Conservation (phyloP, 37 sponge, comb jelly and placozoan genomes). For the Crambe crambe region DNA sequence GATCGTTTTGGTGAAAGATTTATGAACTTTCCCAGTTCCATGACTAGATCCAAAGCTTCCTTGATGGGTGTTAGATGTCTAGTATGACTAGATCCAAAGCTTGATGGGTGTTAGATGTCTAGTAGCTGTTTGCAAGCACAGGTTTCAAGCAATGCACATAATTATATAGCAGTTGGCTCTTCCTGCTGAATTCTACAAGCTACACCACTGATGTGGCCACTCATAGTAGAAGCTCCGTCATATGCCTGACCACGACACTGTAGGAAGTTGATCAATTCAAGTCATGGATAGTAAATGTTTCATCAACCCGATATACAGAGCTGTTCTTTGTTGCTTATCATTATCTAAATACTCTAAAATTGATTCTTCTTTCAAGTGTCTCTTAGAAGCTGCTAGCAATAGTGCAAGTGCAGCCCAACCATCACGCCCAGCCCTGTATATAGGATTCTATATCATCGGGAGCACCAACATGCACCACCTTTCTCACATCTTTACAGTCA, state of each 20-base stretch:
- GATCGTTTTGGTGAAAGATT: constrained; percentile 58
- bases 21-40: constrained; percentile 32
- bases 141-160: constrained; percentile 43
- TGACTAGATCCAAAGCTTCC: constrained; percentile 49
- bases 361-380: too few species aligned
- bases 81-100: too few species aligned
- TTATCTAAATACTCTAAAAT: too few species aligned
- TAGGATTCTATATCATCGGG: too few species aligned
- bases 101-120: too few species aligned
- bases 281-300: constrained; percentile 42
- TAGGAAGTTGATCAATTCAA: constrained; percentile 46
- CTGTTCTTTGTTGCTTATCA: constrained; percentile 44
- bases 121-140: constrained; percentile 19
- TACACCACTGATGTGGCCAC: constrained; percentile 47
- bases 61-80: constrained; percentile 17
- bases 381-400: too few species aligned
- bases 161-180: constrained; percentile 45
- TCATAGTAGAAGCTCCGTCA: constrained; percentile 66
- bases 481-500: too few species aligned
- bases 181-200: constrained; percentile 15
- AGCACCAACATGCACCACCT: too few species aligned
- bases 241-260: constrained; percentile 62
- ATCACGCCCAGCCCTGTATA: too few species aligned
- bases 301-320: constrained; percentile 57
- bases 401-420: too few species aligned